A percentile compares a stretch with the other conserved stretches of the same genome.
These are phyloP conservation scores for Pseudomyrmex dendroicus DNA, from an alignment of 1,140 invertebrate genomes.

Conservation along the genomic window DNA sequence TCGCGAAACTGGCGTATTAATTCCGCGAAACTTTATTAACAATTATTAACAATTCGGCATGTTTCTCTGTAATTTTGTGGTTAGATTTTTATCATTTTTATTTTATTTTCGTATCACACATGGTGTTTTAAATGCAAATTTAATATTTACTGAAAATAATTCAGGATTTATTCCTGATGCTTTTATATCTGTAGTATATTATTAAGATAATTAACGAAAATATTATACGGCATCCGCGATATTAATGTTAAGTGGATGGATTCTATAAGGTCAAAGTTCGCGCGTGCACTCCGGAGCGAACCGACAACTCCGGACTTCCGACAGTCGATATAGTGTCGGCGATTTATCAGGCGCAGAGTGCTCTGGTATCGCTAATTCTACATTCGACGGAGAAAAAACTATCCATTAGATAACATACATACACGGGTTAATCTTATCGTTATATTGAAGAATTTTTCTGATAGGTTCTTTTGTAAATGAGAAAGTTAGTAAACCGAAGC, in stretches of 20 bases:
- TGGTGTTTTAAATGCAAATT: not conserved
- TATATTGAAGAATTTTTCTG: not conserved
- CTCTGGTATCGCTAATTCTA: slow-evolving; percentile 53
- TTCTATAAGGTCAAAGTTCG: slow-evolving; percentile 11
- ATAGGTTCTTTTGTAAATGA: not conserved
- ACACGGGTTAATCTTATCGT: not conserved
- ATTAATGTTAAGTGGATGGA: not conserved
- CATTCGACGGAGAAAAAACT: slow-evolving; percentile 25
- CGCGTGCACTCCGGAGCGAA: not conserved
- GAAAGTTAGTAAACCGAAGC: too few species aligned
- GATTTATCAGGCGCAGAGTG: slow-evolving; percentile 54
- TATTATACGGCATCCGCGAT: not conserved
- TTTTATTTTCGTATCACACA: not conserved
- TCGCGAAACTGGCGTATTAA: too few species aligned
- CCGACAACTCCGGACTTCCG: slow-evolving; percentile 28
- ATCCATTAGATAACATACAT: not conserved
- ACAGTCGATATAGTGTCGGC: slow-evolving; percentile 51
- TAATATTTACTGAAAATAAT: not conserved
- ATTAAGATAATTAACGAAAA: not conserved
- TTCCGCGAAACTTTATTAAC: not conserved
- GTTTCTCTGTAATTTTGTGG: not conserved
- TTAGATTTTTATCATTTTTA: not conserved
- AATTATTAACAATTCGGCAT: not conserved
- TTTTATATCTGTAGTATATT: not conserved
- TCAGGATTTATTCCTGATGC: not conserved